Percentiles rank a stretch among this genome's conserved stretches.
phyloP scores from a whole-genome alignment of 1,140 invertebrate species.

The Bombus haemorrhoidalis region DNA sequence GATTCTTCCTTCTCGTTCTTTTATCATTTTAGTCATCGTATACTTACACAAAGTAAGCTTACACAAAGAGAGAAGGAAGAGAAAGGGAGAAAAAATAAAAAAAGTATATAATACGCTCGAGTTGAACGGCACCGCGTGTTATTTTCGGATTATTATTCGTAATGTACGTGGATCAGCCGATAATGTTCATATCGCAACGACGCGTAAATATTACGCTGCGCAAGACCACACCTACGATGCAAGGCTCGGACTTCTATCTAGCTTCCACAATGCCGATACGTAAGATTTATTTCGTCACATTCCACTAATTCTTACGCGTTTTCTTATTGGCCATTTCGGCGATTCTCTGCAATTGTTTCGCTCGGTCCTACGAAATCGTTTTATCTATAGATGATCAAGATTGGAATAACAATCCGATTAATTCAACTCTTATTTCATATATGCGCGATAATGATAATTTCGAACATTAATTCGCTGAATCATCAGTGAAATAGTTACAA shows the following conservation, averaged over 20 bases:
- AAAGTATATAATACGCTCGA: background rate
- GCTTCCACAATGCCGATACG: constrained; percentile 51
- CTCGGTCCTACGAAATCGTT: background rate
- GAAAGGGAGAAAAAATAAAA: background rate
- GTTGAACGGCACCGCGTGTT: constrained; percentile 43
- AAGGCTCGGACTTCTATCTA: constrained; percentile 73
- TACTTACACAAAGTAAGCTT: too few species aligned
- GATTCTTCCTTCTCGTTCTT: background rate
- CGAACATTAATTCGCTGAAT: background rate
- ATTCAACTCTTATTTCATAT: background rate
- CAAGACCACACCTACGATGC: constrained; percentile 71
- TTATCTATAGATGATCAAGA: background rate
- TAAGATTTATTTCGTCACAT: constrained; percentile 60
- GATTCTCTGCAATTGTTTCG: background rate
- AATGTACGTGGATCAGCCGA: constrained; percentile 56
- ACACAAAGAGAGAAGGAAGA: too few species aligned
- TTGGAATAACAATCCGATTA: background rate
- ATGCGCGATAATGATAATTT: background rate
- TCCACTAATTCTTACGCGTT: constrained; percentile 20
- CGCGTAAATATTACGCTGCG: constrained; percentile 60
- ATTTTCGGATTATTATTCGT: constrained; percentile 57
- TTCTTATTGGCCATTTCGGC: background rate
- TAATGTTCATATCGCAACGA: constrained; percentile 57
- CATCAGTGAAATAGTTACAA: background rate
- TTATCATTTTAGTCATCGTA: background rate